A percentile compares a stretch with the other conserved stretches of the same genome.
Conservation (phyloP, 2,888 invertebrate species). For the Xanthorhoe designata region DNA sequence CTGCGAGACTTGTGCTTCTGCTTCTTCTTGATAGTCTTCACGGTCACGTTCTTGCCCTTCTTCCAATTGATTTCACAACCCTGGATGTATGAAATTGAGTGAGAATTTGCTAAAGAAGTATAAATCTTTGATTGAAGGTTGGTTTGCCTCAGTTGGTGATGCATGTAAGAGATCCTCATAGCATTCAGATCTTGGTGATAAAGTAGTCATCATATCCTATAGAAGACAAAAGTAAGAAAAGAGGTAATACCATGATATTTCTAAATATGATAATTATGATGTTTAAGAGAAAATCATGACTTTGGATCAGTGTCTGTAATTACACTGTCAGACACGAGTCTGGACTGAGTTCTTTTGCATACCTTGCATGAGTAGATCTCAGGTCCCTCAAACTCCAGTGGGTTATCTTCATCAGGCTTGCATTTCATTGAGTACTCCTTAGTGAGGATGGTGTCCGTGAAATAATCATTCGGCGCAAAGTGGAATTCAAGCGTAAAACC, state of each 20-base stretch:
- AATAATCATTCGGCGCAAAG: conserved; percentile 96
- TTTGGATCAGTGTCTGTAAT: no score
- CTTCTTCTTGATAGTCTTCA: conserved; percentile 98
- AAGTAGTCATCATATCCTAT: conserved; percentile 66
- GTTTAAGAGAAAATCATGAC: no score
- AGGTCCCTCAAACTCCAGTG: conserved; percentile 96
- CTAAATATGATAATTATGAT: no score
- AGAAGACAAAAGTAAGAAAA: background rate
- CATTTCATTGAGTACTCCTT: conserved; percentile 97
- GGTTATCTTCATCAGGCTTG: conserved; percentile 93
- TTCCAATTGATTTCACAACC: conserved; percentile 99
- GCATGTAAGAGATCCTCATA: conserved; percentile 80
- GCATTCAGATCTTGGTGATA: conserved; percentile 74
- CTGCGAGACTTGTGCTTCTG: conserved; percentile 99
- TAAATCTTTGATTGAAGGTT: background rate
- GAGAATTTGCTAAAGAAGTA: background rate
- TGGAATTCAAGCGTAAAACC: conserved; percentile 93
- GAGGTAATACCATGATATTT: no score
- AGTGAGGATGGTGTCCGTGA: conserved; percentile 92
- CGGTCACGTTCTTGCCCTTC: conserved; percentile 98
- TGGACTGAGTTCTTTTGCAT: conserved; percentile 35
- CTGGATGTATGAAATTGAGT: conserved; percentile 54
- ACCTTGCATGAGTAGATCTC: conserved; percentile 97
- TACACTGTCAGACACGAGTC: no score
- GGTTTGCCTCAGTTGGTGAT: conserved; percentile 77